phyloP scores from a whole-genome alignment of 2,888 invertebrate species.

The Drosophila ustulata region DNA sequence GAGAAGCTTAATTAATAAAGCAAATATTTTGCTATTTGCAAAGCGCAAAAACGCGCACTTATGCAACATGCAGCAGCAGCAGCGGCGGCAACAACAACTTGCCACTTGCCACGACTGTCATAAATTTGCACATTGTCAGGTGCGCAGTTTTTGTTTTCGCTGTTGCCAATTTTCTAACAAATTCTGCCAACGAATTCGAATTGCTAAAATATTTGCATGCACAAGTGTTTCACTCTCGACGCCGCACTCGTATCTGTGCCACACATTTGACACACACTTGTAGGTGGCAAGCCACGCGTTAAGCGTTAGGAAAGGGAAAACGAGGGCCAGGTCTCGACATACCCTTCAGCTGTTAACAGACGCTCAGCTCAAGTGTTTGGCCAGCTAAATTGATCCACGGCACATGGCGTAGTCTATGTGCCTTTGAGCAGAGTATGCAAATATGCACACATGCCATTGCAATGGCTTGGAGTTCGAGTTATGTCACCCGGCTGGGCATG shows the following conservation, averaged over 20 bases:
- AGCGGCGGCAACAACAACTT: slow-evolving; percentile 31
- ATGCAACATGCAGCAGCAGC: slow-evolving; percentile 47
- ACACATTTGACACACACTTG: slow-evolving; percentile 46
- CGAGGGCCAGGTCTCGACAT: neutral
- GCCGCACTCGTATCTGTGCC: slow-evolving; percentile 42
- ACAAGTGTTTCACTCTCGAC: slow-evolving; percentile 63
- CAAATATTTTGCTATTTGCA: slow-evolving; percentile 75
- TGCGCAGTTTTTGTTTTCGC: slow-evolving; percentile 46
- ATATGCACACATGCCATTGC: slow-evolving; percentile 35
- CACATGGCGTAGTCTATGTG: neutral
- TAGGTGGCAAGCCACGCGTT: slow-evolving; percentile 45
- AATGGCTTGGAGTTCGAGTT: slow-evolving; percentile 54
- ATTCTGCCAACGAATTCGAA: slow-evolving; percentile 62
- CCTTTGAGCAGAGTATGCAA: slow-evolving; percentile 37
- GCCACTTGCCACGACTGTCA: slow-evolving; percentile 47
- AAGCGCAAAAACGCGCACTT: slow-evolving; percentile 52
- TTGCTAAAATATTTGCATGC: slow-evolving; percentile 73
- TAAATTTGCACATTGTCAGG: slow-evolving; percentile 78
- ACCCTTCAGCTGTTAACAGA: neutral
- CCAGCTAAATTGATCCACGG: too few species aligned
- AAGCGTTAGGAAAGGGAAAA: slow-evolving; percentile 12
- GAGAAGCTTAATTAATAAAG: slow-evolving; percentile 75
- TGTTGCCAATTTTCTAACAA: slow-evolving; percentile 73
- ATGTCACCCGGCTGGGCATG: slow-evolving; percentile 59
- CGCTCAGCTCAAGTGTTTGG: too few species aligned